Base-by-base conservation (phyloP, 2,888 invertebrate species). In the Prenolepis imparis region DNA sequence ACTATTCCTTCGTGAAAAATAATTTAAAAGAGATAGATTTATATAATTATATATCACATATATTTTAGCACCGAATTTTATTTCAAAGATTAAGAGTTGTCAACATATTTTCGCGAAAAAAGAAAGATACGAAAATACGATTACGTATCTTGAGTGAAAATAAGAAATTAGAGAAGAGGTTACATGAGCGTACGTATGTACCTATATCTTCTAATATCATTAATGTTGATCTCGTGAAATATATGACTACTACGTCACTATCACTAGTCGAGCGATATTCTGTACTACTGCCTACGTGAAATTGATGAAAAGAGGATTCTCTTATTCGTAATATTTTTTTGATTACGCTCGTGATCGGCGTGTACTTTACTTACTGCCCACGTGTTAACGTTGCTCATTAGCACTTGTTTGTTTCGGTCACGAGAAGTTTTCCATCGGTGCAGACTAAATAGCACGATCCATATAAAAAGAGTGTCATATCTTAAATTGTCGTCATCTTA, bases 321-420 rank as follows among this genome's bases (percentile, higher is more conserved):
- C 24, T 18, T 39, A 80, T 18, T 18, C 24, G 28, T 44, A 24
- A 73, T 48, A 24, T 59, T 18, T 80, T 80, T 80, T 80, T 80
- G 59, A 80, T 80, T 80, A 80, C 52, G 59, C 44, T 72, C 70
- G 8, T 48, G 24, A 75, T 44, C 36, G 68, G 18, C 52, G n/a
- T 57, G 28, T 12, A 5, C 39, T 67, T 39, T 11, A 5, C 24
- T 72, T 52, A 52, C 52, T 52, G 52, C 32, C 32, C 32, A 68
- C 32, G 66, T n/a, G n/a, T 64, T 77, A 55, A 75, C 32, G 32
- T 28, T 78, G 59, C 44, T 52, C 36, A 36, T 78, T 59, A 78
- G 44, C 78, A 41, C n/a, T 44, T 11, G 36, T 66, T 78, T 59
- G 15, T 41, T 44, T 78, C 44, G 8, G 9, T 44, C 21, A 21